A percentile compares a stretch with the other conserved stretches of the same genome.
Evolutionary conservation across 2,888 invertebrate species (phyloP).

Genomic region (Acrocyrtus sp.): DNA sequence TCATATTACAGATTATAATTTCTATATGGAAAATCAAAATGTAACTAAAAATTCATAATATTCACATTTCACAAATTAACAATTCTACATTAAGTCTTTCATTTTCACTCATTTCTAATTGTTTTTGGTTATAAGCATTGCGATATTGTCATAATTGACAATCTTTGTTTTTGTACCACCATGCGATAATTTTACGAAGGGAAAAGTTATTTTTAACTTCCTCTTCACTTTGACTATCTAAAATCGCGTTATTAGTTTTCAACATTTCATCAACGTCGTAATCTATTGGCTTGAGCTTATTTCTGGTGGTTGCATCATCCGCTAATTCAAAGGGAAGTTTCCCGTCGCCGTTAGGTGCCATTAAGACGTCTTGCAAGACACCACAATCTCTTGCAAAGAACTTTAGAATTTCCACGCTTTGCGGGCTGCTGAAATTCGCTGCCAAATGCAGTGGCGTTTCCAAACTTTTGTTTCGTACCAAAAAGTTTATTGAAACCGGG

Average conservation of each 20-base stretch:
- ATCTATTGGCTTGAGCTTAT: constrained; percentile 8
- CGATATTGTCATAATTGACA: no score
- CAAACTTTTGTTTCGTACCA: constrained; percentile 28
- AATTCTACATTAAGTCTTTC: no score
- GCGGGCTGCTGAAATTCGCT: constrained; percentile 9
- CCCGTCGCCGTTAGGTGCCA: constrained; percentile 17
- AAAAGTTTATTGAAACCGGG: constrained; percentile 7
- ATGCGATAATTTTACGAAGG: constrained; percentile 20
- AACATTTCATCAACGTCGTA: constrained; percentile 19
- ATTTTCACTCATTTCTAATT: no score
- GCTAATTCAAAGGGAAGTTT: constrained; percentile 29
- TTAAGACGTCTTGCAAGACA: constrained; percentile 13
- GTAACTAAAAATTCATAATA: no score
- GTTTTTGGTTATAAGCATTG: no score
- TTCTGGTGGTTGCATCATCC: background rate
- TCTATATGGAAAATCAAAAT: no score
- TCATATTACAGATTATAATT: no score
- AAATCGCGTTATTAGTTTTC: background rate
- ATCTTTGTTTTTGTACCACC: no score
- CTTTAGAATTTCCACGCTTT: constrained; percentile 7
- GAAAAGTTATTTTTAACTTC: constrained; percentile 14
- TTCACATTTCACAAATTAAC: no score
- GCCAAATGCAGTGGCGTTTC: constrained; percentile 43
- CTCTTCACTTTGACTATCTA: constrained; percentile 1
- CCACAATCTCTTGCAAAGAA: constrained; percentile 5